These are phyloP conservation scores for Torymus aiolomorphi DNA, from an alignment of 2,888 invertebrate genomes.

Conservation along the genomic window DNA sequence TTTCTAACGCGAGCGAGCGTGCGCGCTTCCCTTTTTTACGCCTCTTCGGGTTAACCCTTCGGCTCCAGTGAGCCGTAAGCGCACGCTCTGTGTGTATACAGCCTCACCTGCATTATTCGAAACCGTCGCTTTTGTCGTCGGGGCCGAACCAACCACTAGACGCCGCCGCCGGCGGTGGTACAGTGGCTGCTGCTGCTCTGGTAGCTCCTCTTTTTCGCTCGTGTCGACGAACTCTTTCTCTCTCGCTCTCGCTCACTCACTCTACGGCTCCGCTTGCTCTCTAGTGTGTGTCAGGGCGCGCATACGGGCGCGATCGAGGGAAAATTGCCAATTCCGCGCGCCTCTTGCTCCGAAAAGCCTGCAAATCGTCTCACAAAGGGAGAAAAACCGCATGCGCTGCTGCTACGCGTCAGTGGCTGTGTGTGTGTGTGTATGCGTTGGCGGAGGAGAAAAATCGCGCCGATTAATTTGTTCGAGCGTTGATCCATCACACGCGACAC, in stretches of 20 bases:
- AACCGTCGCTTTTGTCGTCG: constrained; percentile 34
- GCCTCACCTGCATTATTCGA: constrained; percentile 44
- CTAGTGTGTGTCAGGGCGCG: not conserved
- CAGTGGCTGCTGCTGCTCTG: not conserved
- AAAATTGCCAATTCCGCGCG: constrained; percentile 58
- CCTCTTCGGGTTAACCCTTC: no score
- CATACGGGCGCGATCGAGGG: constrained; percentile 40
- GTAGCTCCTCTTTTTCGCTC: constrained; percentile 3
- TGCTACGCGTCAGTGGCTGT: not conserved
- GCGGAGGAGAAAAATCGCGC: constrained; percentile 54
- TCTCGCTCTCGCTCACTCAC: not conserved
- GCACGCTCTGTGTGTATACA: not conserved
- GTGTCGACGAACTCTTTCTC: not conserved
- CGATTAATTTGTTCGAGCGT: constrained; percentile 60
- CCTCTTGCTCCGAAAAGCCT: constrained; percentile 37
- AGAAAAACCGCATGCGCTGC: constrained; percentile 16
- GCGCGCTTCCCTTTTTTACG: no score
- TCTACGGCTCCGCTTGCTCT: not conserved
- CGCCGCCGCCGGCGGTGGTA: not conserved
- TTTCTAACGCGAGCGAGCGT: no score
- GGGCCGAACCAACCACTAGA: constrained; percentile 24
- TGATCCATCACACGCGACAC: constrained; percentile 56
- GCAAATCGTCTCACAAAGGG: constrained; percentile 32
- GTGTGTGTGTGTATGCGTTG: not conserved
- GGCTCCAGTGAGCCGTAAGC: no score